These are phyloP conservation scores for Tamias sibiricus DNA, from an alignment of 2,113 vertebrate genomes.

Conservation along the genomic window DNA sequence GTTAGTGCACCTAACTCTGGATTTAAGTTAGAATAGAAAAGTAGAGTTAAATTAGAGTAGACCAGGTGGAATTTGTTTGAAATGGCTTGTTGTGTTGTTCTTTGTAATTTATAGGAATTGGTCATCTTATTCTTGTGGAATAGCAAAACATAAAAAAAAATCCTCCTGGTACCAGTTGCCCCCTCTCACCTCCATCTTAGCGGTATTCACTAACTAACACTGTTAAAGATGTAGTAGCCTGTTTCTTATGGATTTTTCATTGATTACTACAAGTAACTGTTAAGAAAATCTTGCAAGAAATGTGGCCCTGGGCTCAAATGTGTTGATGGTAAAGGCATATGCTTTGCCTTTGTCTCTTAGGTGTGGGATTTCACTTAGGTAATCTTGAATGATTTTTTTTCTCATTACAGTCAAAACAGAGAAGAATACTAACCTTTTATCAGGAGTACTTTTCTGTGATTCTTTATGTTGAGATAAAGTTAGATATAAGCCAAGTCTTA, in stretches of 20 bases:
- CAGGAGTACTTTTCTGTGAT: not conserved
- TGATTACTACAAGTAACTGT: not conserved
- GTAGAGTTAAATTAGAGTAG: not conserved
- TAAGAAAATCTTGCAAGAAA: not conserved
- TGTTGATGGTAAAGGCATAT: not conserved
- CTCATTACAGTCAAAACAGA: not conserved
- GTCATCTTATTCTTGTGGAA: not conserved
- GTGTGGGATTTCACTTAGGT: not conserved
- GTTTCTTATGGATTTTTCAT: not conserved
- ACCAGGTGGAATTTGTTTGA: not conserved
- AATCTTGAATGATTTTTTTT: not conserved
- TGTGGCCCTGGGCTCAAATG: not conserved
- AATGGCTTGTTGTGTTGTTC: not conserved
- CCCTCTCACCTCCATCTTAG: not conserved
- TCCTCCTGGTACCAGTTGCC: not conserved
- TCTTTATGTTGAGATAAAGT: not conserved
- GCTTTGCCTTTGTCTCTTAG: not conserved
- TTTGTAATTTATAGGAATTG: not conserved
- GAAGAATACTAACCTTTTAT: not conserved
- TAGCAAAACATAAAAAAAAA: conserved; percentile 2
- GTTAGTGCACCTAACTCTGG: not conserved
- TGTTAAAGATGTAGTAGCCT: not conserved
- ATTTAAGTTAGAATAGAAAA: not conserved
- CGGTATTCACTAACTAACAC: not conserved
- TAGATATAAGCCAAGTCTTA: not conserved